Evolutionary conservation across 2,888 invertebrate genomes (phyloP), one percentile per base, ranked within the genome.

Genomic region (Lottia scabra): DNA sequence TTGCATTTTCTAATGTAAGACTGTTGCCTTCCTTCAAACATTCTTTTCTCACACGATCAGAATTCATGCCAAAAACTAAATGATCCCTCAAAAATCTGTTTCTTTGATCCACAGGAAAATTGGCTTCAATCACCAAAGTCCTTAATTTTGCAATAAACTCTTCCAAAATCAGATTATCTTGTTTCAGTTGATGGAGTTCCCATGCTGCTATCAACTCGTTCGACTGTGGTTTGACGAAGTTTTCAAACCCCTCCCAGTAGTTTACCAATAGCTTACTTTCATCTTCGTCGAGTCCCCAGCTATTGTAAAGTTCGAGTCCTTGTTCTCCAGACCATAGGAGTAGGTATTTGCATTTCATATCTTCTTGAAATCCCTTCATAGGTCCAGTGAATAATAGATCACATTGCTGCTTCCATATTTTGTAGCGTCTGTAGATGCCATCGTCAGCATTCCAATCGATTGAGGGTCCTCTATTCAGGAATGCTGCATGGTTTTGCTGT

Each of bases 141-240:
- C 56, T 2, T 23, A 23, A 19, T 23, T 56, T 56, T 1, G 56
- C 56, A 19, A 56, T 56, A 19, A 56, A 56, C 3, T 56, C 56
- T 56, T 56, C 56, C 13, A 56, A 12, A 1, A 23, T 10, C 23
- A 56, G 3, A 23, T n/a, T 23, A 5, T 23, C 56, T n/a, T 56
- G 56, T 56, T 56, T 56, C n/a, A 56, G n/a, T 19, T 13, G 19
- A 56, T 56, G 19, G 8, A 56, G 56, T 56, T 56, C 56, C 2
- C 19, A 10, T 13, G 38, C 10, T 8, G 38, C 27, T 26, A 64
- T 64, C 27, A 64, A 38, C 27, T 64, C 64, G 26, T 64, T 64
- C 10, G 65, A 65, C 65, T 65, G 65, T 10, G 65, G 65, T 65
- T 65, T 65, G 27, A 26, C 64, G 13, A 64, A 64, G 8, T 38